Conservation (phyloP, 1,140 invertebrate genomes). For the Tetramorium alpestre region DNA sequence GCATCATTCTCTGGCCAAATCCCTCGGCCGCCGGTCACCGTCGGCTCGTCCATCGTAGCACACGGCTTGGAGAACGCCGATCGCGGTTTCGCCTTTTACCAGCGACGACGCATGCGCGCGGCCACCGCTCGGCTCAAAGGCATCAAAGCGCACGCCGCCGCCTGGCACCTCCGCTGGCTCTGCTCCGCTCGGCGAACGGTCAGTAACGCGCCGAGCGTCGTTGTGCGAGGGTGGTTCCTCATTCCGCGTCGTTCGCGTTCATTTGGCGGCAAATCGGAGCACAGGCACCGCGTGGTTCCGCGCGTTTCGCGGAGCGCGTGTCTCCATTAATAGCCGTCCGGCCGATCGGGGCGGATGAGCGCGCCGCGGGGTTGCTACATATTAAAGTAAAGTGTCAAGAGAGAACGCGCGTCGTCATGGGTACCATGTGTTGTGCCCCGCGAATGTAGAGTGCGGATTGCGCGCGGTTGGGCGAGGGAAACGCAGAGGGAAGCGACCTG, state of each 20-base stretch:
- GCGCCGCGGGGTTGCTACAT: slow-evolving; percentile 3
- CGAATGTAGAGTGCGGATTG: slow-evolving; percentile 71
- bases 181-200: slow-evolving; percentile 15
- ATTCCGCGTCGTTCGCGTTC: too few species aligned
- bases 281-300: neutral
- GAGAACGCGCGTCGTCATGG: slow-evolving; percentile 77
- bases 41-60: neutral
- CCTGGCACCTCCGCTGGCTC: slow-evolving; percentile 16
- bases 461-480: slow-evolving; percentile 14
- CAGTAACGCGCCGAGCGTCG: slow-evolving; percentile 77
- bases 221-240: neutral
- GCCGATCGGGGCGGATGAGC: slow-evolving; percentile 48
- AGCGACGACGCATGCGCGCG: slow-evolving; percentile 53
- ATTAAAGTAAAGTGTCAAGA: slow-evolving; percentile 38
- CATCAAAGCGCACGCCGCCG: slow-evolving; percentile 40
- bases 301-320: neutral
- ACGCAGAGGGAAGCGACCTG: neutral
- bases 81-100: slow-evolving; percentile 44
- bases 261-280: neutral
- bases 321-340: neutral
- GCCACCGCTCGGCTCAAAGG: slow-evolving; percentile 1
- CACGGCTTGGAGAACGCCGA: neutral
- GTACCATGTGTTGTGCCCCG: slow-evolving; percentile 78
- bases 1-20: slow-evolving; percentile 23
- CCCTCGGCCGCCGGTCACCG: neutral